Evolutionary conservation across 1,140 invertebrate species (phyloP), one percentile per base, ranked within the genome.

Genomic region (Drosophila lini): DNA sequence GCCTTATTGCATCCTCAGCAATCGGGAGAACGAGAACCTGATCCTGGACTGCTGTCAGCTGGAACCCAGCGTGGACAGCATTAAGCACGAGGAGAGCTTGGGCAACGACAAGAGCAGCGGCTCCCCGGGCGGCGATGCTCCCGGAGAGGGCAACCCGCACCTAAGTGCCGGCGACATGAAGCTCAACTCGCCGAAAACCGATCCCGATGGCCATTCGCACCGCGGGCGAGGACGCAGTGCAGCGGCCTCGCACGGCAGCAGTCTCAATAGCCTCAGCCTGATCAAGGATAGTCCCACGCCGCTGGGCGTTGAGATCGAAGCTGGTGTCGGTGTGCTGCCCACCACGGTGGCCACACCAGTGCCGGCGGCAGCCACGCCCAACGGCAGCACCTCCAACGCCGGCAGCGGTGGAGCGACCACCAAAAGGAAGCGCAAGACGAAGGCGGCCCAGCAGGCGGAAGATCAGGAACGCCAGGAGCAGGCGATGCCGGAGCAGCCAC

Each of bases 11-110:
- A 1, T n/a, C 13, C 10, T 8, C 19, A 98, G 98, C 93, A 96
- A 97, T 65, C 94, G 96, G 48, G 97, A 98, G 92, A 97, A 97
- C 83, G 96, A 96, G 77, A 97, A 97, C 92, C 94, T 98, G 40
- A 96, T 98, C 41, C 96, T 98, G 95, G 98, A 98, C 92, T 96
- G 96, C 88, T 98, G 97, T 91, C 98, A 98, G 93, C 92, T 98
- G 85, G 96, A 97, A 88, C 96, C 97, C 70, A 96, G 94, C 65
- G 95, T 95, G 19, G 95, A 95, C 91, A 94, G 95, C 75, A 95
- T 95, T 47, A 97, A 97, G 88, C 93, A 96, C 69, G 97, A 97
- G 93, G 96, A 97, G 81, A 84, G 84, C 5, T 93, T 95, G 5
- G 94, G 94, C n/a, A 95, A 95, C 41, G 97, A 97, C 90, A 96